phyloP scores from a whole-genome alignment of 2,797 vertebrate genomes.

The Orestias chungarensis region DNA sequence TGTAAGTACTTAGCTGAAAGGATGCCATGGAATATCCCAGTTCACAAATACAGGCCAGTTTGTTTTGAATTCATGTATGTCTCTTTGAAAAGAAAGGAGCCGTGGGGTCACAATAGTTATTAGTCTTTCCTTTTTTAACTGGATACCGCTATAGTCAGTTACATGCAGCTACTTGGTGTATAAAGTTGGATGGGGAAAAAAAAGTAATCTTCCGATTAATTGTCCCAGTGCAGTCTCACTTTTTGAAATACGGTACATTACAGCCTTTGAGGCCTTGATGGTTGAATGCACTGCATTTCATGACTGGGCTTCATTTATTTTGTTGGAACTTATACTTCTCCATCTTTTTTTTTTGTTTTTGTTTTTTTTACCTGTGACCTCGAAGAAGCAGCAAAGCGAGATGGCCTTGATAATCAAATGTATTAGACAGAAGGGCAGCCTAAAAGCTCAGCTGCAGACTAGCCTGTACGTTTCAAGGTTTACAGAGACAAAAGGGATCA shows the following conservation, averaged over 20 bases:
- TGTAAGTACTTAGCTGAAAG: not conserved
- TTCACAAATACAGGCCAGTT: not conserved
- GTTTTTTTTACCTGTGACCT: conserved; percentile 51
- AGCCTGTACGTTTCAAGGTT: conserved; percentile 73
- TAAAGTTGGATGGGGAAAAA: conserved; percentile 60
- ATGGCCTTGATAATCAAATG: conserved; percentile 74
- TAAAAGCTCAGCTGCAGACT: conserved; percentile 70
- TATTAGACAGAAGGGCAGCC: conserved; percentile 73
- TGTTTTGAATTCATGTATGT: not conserved
- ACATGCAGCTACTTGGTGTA: conserved; percentile 32
- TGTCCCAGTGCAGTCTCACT: conserved; percentile 58
- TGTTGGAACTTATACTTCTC: conserved; percentile 23
- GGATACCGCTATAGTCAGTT: not conserved
- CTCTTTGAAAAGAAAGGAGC: conserved; percentile 36
- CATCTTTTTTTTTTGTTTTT: conserved; percentile 8
- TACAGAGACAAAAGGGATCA: conserved; percentile 28
- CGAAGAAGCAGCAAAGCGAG: conserved; percentile 52
- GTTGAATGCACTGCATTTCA: conserved; percentile 66
- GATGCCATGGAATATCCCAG: not conserved
- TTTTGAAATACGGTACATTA: conserved; percentile 49
- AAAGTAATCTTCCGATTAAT: conserved; percentile 41
- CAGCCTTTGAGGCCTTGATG: conserved; percentile 59
- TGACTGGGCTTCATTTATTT: conserved; percentile 49
- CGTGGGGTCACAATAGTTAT: conserved; percentile 34
- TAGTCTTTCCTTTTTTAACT: conserved; percentile 42